Evolutionary conservation across 2,888 invertebrate species (phyloP), one percentile per base, ranked within the genome.

Genomic region (Lasioglossum leucozonium): DNA sequence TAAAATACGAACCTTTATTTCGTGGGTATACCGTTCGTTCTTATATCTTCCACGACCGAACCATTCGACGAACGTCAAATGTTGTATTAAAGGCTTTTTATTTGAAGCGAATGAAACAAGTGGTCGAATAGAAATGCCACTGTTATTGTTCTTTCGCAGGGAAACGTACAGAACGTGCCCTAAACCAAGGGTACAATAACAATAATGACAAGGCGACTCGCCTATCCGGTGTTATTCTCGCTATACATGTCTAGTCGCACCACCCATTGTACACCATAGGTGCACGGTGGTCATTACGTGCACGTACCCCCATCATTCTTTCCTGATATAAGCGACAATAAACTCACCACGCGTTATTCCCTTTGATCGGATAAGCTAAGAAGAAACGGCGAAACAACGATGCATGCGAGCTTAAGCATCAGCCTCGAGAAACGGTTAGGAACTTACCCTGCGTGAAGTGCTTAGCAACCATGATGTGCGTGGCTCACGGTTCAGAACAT

Each of bases 391-490:
- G n/a, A 13, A 72, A 30, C 30, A 6, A 37, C 58, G 26, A 18
- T 55, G 55, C 4, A 26, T 0, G 2, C 34, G 44, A 71, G 73
- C 74, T 22, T 30, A 40, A 74, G 72, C 71, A 58, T 69, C 44
- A 3, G 34, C 34, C 26, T 26, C n/a, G 58, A 84, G 80, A 86
- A n/a, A 84, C 78, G 77, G 79, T 79, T 85, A 78, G 79, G 85
- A 91, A 93, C 95, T 95, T 91, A 95, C 95, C 95, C 95, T 94
- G 94, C 82, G 93, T 91, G 88, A 94, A 94, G 91, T 94, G 93
- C 92, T 94, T 94, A 90, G 94, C 94, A 92, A 94, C 93, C 94
- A 95, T 94, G 90, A 91, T 89, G 91, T 90, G 92, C 91, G 92
- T 92, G 91, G 88, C 87, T 85, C 88, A 89, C 82, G 83, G 87